Conservation (phyloP, 2,888 invertebrate genomes). For the Morpho deidamia region DNA sequence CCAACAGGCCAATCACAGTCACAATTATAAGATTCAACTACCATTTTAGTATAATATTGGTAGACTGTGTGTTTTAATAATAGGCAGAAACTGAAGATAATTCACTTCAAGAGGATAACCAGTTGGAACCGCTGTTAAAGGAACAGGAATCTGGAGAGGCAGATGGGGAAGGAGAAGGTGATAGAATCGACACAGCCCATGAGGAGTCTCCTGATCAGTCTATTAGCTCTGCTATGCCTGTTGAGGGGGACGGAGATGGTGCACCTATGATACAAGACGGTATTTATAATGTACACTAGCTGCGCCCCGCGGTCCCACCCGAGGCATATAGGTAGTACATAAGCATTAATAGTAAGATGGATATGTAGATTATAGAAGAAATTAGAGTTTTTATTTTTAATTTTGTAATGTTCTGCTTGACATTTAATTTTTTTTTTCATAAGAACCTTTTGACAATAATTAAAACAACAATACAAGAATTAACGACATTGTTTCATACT, state of each 20-base stretch:
- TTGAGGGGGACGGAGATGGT: conserved; percentile 61
- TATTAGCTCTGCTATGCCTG: conserved; percentile 69
- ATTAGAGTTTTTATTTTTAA: too few relatives aligned
- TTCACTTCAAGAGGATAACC: conserved; percentile 58
- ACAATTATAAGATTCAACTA: too few relatives aligned
- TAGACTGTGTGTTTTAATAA: not conserved
- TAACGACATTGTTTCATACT: too few relatives aligned
- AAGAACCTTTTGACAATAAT: too few relatives aligned
- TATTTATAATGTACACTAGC: conserved; percentile 22
- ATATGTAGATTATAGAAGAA: too few relatives aligned
- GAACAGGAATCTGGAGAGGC: conserved; percentile 52
- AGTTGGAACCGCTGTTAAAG: conserved; percentile 56
- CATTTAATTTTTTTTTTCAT: too few relatives aligned
- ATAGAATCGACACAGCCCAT: conserved; percentile 45
- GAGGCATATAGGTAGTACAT: too few relatives aligned
- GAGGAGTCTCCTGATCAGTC: conserved; percentile 74
- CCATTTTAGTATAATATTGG: not conserved
- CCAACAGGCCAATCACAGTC: too few relatives aligned
- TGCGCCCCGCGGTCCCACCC: too few relatives aligned
- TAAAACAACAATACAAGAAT: too few relatives aligned
- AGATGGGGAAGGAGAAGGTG: conserved; percentile 51
- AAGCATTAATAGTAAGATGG: too few relatives aligned
- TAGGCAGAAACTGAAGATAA: conserved; percentile 57
- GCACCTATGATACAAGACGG: conserved; percentile 64
- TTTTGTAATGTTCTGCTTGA: too few relatives aligned